Base-by-base conservation (phyloP, 1,140 invertebrate genomes). In the Platyura marginata region DNA sequence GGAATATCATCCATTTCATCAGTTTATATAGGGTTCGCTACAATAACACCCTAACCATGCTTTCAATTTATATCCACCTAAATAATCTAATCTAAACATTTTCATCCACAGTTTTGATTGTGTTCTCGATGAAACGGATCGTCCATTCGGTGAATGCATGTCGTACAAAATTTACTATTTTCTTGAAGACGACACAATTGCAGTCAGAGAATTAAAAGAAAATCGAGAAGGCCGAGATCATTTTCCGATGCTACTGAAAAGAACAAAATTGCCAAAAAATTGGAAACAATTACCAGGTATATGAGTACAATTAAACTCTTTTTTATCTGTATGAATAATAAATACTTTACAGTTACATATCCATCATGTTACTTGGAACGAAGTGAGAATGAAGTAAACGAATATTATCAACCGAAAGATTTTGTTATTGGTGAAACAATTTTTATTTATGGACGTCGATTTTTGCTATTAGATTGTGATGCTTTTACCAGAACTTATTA, bases 381-480 rank as follows among this genome's bases (percentile, higher is more conserved):
- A 15, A 69, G 65, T 0, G 74, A 81, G n/a, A 62, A 68, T n/a
- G 79, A 84, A 52, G 65, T 80, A 21, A 66, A 65, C 0, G 73
- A 85, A 52, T 88, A 77, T 54, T 86, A 82, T 53, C 64, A 71
- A 34, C 77, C 82, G 2, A 67, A 64, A 53, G 84, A 92, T 64
- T 75, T 92, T 34, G 66, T 66, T 45, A 71, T 86, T 32, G 83
- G 83, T 1, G 66, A 71, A 39, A 80, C 74, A 0, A 61, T 81
- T 29, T 74, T 69, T 51, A 66, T 82, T 18, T 68, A 79, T 33
- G 77, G 74, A 4, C 66, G 77, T 10, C 65, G 72, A 23, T 81
- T 90, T 57, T 61, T 87, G 1, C 58, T 92, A 3, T 79, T 74
- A 46, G 81, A 89, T 54, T 85, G 81, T 51, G 85, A 89, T 52